Percentiles rank a stretch among this genome's conserved stretches.
Conservation (phyloP, 1,140 invertebrate species). For the honey bee (Apis mellifera) region DNA sequence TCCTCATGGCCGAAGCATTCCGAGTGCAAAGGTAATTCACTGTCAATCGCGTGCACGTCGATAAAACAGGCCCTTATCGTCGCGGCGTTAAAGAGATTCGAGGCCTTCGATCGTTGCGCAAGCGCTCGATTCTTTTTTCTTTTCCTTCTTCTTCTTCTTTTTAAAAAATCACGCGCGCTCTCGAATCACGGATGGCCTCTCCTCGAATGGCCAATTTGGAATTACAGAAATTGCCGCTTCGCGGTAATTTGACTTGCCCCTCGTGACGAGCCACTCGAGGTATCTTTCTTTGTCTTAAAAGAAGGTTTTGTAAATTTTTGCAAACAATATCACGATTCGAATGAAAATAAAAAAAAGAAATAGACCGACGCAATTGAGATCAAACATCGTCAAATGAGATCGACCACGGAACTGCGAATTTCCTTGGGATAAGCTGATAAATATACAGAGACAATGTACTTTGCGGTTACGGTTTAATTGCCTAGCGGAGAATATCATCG, state of each 20-base stretch:
- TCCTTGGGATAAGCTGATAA: constrained; percentile 19
- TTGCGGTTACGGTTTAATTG: constrained; percentile 27
- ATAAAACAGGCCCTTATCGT: constrained; percentile 41
- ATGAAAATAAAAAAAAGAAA: neutral
- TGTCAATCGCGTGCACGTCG: constrained; percentile 33
- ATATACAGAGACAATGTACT: constrained; percentile 1
- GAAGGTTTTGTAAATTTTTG: too few relatives aligned
- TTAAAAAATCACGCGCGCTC: constrained; percentile 16
- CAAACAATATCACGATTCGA: too few relatives aligned
- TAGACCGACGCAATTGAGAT: too few relatives aligned
- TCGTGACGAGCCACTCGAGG: constrained; percentile 24
- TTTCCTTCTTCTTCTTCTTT: too few relatives aligned
- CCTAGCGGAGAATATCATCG: neutral
- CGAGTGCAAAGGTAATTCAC: constrained; percentile 13
- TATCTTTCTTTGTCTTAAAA: constrained; percentile 33
- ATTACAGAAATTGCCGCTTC: constrained; percentile 60
- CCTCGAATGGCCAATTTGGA: constrained; percentile 36
- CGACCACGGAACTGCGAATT: constrained; percentile 7
- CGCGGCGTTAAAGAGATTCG: neutral
- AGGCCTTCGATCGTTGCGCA: constrained; percentile 34
- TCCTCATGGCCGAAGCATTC: neutral
- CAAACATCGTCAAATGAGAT: neutral
- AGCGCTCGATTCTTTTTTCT: neutral
- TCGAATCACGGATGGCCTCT: constrained; percentile 37
- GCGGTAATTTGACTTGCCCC: constrained; percentile 61